Conservation (phyloP, 2,888 invertebrate species). For the Balanococcus diminutus region DNA sequence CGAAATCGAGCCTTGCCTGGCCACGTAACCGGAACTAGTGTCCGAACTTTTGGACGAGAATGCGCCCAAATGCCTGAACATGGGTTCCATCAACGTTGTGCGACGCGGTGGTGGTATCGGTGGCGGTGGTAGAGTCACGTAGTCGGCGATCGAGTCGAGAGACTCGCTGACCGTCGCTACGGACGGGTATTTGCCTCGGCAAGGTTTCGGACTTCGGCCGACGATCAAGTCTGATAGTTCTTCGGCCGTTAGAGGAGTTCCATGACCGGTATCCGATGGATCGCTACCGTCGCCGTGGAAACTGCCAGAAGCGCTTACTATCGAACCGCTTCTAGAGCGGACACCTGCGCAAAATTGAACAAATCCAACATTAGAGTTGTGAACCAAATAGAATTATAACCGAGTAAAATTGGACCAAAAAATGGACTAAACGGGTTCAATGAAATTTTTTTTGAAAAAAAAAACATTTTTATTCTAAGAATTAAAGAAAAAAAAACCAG, state of each 20-base stretch:
- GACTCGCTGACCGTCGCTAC: slow-evolving; percentile 82
- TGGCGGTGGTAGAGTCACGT: slow-evolving; percentile 72
- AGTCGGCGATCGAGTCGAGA: slow-evolving; percentile 87
- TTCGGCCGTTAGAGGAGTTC: slow-evolving; percentile 75
- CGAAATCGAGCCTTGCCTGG: slow-evolving; percentile 45
- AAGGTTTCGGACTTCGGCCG: slow-evolving; percentile 65
- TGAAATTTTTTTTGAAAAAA: no score
- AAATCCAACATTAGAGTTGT: no score
- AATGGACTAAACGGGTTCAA: no score
- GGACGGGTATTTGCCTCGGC: slow-evolving; percentile 72
- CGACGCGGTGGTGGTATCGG: slow-evolving; percentile 53
- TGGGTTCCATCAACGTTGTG: slow-evolving; percentile 25
- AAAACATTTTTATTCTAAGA: no score
- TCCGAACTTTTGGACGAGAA: slow-evolving; percentile 50
- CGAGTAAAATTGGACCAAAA: no score
- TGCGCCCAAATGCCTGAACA: slow-evolving; percentile 45
- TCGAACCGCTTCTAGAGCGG: slow-evolving; percentile 71
- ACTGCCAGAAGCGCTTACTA: slow-evolving; percentile 77
- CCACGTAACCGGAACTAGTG: slow-evolving; percentile 11
- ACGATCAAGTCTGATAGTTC: slow-evolving; percentile 84
- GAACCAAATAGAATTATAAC: no score
- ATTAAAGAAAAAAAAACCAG: no score
- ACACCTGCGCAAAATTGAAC: slow-evolving; percentile 56
- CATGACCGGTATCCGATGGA: slow-evolving; percentile 78
- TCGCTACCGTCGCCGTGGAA: slow-evolving; percentile 90